Evolutionary conservation across 2,888 invertebrate species (phyloP), one percentile per base, ranked within the genome.

Genomic region (Lycaena phlaeas): DNA sequence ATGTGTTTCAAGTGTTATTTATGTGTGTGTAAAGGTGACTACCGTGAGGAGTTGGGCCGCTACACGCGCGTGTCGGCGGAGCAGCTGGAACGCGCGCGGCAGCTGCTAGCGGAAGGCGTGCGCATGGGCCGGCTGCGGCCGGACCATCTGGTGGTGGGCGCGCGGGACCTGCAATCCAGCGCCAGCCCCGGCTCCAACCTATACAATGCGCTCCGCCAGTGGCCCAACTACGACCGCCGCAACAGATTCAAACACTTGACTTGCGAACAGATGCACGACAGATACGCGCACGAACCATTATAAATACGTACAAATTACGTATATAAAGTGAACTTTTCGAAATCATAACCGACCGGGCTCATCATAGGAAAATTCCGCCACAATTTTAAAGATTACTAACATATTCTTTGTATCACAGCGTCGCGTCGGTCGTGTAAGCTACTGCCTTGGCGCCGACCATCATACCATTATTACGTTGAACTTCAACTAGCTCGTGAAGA

Each of bases 131-230:
- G 61, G 40, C 49, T 82, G 1, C 57, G 66, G 5, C 56, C 59
- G 0, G 50, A 70, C 31, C 78, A 66, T 47, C 50, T 55, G 11
- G 60, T 82, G 1, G 51, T 74, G 0, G 76, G 68, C 0, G 74
- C 74, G 0, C 64, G 49, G 28, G 78, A 82, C 43, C 27, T 78
- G 0, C 37, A 47, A 2, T 0, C 1, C 1, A 62, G 70, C 0
- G 53, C 52, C 0, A 78, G 78, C 34, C 82, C 82, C 0, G 81
- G 81, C 1, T 57, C 62, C 0, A 68, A 64, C 38, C 54, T 81
- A 0, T 64, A 73, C 49, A 58, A 59, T 3, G 69, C 60, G 1
- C 58, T 81, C 36, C 51, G 46, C 9, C 26, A 52, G 5, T 67
- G 66, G 61, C 41, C 59, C 0, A 63, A 64, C 27, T 81, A 62